Conservation (phyloP, 1,140 invertebrate species). For the Muscidifurax raptorellus region DNA sequence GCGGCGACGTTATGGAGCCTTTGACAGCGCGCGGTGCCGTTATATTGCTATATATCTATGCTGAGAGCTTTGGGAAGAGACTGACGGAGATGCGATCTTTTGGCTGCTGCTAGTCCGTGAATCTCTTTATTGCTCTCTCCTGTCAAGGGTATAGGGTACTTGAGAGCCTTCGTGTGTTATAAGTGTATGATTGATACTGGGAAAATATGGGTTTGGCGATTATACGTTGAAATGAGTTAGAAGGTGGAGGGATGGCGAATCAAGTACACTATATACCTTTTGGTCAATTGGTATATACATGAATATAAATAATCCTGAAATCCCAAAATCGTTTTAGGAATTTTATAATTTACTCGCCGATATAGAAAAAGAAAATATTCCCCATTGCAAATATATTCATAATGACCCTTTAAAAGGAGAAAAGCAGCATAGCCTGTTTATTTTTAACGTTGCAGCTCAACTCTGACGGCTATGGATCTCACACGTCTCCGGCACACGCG, state of each 20-base stretch:
- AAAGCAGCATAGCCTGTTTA: constrained; percentile 15
- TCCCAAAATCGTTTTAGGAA: too few relatives aligned
- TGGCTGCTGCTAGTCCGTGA: neutral
- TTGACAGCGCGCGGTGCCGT: constrained; percentile 24
- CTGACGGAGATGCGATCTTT: neutral
- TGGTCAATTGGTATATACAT: too few relatives aligned
- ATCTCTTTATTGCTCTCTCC: neutral
- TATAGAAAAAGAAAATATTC: too few relatives aligned
- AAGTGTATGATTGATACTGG: too few relatives aligned
- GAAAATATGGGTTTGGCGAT: too few relatives aligned
- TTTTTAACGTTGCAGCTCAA: constrained; percentile 77
- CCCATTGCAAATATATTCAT: too few relatives aligned
- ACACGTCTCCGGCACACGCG: constrained; percentile 88
- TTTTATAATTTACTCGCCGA: too few relatives aligned
- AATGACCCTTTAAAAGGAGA: neutral
- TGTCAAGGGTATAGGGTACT: neutral
- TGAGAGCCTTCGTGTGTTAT: too few relatives aligned
- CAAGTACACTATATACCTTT: too few relatives aligned
- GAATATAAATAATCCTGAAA: too few relatives aligned
- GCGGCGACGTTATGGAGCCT: constrained; percentile 46
- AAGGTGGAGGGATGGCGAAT: too few relatives aligned
- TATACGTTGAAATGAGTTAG: too few relatives aligned
- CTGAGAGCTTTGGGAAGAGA: neutral
- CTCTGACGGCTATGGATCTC: constrained; percentile 87
- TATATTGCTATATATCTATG: neutral